A percentile compares a stretch with the other conserved stretches of the same genome.
Conservation (phyloP, 2,888 invertebrate genomes). For the Imbricaverruca yamaguchii region DNA sequence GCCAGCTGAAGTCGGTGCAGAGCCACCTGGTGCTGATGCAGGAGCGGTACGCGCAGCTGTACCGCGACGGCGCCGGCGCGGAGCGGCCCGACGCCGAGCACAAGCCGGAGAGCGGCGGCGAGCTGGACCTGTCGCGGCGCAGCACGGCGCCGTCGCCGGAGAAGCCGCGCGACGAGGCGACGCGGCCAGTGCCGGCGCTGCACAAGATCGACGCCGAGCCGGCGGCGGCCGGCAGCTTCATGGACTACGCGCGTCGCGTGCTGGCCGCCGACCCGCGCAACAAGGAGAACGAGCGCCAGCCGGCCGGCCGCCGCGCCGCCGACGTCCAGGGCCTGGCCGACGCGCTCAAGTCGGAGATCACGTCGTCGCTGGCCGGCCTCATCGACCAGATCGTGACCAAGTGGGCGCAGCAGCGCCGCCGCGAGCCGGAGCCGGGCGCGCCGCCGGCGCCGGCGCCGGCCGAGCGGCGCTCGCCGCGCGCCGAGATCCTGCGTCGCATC, state of each 20-base stretch:
- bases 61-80: conserved; percentile 43
- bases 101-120: neutral
- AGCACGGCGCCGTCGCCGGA: neutral
- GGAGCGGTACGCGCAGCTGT: conserved; percentile 79
- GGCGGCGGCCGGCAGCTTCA: conserved; percentile 43
- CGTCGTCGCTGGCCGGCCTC: conserved; percentile 68
- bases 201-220: conserved; percentile 40
- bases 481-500: conserved; percentile 16
- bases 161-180: conserved; percentile 63
- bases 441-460: neutral
- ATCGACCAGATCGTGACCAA: conserved; percentile 71
- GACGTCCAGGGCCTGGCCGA: conserved; percentile 86
- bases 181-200: conserved; percentile 29
- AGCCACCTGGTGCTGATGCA: conserved; percentile 86
- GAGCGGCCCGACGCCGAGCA: neutral
- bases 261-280: conserved; percentile 5
- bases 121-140: conserved; percentile 15
- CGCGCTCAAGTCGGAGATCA: conserved; percentile 80
- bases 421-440: neutral
- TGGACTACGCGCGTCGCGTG: conserved; percentile 33
- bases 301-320: conserved; percentile 27
- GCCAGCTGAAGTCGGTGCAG: conserved; percentile 64
- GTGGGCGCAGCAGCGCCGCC: conserved; percentile 65
- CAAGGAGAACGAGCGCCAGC: conserved; percentile 22
- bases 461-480: neutral